Evolutionary conservation across 2,113 vertebrate genomes (phyloP), one percentile per base, ranked within the genome.

Genomic region (Boulengeromyrus knoepffleri): DNA sequence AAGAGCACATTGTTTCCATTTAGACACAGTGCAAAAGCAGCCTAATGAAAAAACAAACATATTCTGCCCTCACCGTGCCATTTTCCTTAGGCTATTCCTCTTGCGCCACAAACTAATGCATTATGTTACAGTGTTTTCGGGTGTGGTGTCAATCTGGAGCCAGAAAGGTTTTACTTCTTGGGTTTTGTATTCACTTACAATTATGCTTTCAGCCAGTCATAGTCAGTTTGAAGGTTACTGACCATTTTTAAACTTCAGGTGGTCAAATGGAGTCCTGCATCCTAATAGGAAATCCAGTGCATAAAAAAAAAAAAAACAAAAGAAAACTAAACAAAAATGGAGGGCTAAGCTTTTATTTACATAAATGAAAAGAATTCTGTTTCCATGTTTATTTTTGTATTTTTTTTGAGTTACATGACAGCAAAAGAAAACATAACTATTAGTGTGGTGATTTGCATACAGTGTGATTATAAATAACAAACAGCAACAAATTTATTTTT

Each of bases 11-110:
- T 31, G 58, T 50, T 89, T 77, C 15, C n/a, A 70, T 42, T 62
- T 58, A 88, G 56, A 42, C 56, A 58, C 19, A 56, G 39, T 88
- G 24, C 56, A 83, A 88, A 80, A 77, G 77, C 56, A 77, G 17
- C 58, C 66, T 77, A 47, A 77, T 77, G 42, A 88, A 88, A 70
- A 89, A 89, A 31, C 15, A 89, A 77, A 89, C 21, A n/a, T 50
- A 31, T 66, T 88, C 46, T 80, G 49, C 45, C 45, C 27, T 89
- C 62, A 42, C 21, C 3, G 5, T 89, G 27, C 19, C 66, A 77
- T 50, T 80, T 27, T 74, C 88, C n/a, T 89, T 47, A 24, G 88
- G 88, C 45, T 53, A 45, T 39, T 50, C 31, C 88, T 77, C 88
- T 77, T 42, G 47, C 17, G 17, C 66, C 66, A 89, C n/a, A 52